Percentiles rank a stretch among this genome's conserved stretches.
Evolutionary conservation across 2,797 vertebrate species (phyloP).

Genomic region (Vireo griseus): DNA sequence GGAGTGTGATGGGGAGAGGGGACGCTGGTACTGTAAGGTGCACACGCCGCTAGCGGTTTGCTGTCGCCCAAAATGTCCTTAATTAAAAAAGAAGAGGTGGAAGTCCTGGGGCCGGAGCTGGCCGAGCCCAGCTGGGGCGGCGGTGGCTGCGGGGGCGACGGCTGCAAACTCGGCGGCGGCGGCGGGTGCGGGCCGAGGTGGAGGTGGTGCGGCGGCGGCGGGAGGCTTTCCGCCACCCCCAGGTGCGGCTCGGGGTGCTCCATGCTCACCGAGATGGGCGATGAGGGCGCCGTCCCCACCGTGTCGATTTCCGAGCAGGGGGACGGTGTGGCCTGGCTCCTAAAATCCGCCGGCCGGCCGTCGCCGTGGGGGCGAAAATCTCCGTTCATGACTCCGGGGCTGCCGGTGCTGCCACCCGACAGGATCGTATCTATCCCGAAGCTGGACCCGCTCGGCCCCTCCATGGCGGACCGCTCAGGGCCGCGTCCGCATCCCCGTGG

Average conservation of each 20-base stretch:
- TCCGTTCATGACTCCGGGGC: conserved; percentile 89
- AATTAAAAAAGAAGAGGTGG: conserved; percentile 96
- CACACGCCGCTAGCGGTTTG: conserved; percentile 96
- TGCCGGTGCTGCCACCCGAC: conserved; percentile 85
- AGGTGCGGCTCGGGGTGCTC: conserved; percentile 87
- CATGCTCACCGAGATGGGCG: conserved; percentile 94
- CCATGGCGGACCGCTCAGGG: conserved; percentile 83
- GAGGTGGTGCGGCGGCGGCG: conserved; percentile 82
- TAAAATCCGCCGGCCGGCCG: conserved; percentile 86
- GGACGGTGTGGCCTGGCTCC: conserved; percentile 89
- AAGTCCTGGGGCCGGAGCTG: conserved; percentile 88
- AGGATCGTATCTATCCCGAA: conserved; percentile 99
- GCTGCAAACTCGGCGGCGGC: conserved; percentile 72
- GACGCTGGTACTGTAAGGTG: conserved; percentile 96
- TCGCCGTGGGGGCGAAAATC: conserved; percentile 87
- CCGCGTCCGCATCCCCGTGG: conserved; percentile 79
- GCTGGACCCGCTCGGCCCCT: conserved; percentile 93
- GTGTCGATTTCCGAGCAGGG: conserved; percentile 97
- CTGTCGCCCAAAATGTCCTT: conserved; percentile 99
- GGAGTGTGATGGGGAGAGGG: conserved; percentile 89
- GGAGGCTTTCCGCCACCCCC: conserved; percentile 82
- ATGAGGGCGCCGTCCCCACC: conserved; percentile 92
- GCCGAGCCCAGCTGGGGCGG: conserved; percentile 80
- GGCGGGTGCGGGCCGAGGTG: conserved; percentile 75
- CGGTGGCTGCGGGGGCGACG: conserved; percentile 59